These are phyloP conservation scores for Hyperoplus lanceolatus DNA, from an alignment of 2,797 vertebrate species.

Conservation along the genomic window DNA sequence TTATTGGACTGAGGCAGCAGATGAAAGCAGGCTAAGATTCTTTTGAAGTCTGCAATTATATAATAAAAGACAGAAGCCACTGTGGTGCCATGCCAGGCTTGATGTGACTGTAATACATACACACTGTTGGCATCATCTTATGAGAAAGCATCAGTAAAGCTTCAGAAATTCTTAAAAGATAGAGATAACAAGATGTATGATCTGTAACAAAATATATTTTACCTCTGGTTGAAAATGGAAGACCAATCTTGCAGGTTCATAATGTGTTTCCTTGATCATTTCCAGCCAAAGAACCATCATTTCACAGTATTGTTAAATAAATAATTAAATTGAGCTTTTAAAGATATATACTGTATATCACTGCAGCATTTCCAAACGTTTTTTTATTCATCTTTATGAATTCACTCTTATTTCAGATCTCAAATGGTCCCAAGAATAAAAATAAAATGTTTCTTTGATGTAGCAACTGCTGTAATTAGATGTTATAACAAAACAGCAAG, in stretches of 20 bases:
- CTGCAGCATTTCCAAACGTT: background rate
- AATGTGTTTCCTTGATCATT: background rate
- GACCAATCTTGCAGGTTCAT: background rate
- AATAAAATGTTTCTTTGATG: background rate
- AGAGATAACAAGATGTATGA: no score
- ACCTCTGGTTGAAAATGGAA: background rate
- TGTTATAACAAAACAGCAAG: constrained; percentile 1
- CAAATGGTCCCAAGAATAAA: background rate
- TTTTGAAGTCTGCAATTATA: constrained; percentile 85
- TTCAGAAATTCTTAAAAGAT: background rate
- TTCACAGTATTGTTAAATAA: background rate
- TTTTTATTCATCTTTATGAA: background rate
- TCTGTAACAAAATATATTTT: background rate
- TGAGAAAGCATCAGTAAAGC: constrained; percentile 27
- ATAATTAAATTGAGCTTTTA: background rate
- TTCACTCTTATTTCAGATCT: background rate
- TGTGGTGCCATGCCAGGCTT: constrained; percentile 68
- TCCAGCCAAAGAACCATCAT: background rate
- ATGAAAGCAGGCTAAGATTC: constrained; percentile 85
- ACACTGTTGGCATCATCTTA: constrained; percentile 29
- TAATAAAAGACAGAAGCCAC: constrained; percentile 75
- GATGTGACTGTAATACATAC: constrained; percentile 39
- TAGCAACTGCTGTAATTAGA: background rate
- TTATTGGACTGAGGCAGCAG: constrained; percentile 89
- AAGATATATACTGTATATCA: background rate